A percentile compares a stretch with the other conserved stretches of the same genome.
Evolutionary conservation across 2,113 vertebrate genomes (phyloP).

Genomic region (Ciconia stormi): DNA sequence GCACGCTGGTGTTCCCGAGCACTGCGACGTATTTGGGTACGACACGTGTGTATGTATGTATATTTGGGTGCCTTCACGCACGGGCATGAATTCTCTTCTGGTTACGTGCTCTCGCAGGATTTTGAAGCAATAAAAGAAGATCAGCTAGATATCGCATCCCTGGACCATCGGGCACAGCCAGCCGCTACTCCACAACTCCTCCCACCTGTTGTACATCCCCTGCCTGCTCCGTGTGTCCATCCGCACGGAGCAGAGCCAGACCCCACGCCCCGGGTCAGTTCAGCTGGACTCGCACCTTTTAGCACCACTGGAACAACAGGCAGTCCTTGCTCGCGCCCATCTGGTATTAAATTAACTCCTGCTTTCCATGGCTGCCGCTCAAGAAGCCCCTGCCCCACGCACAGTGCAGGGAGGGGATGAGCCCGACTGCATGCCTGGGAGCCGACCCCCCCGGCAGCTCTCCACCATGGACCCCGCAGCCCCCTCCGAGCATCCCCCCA

Average conservation of each 20-base stretch:
- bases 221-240: background rate
- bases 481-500: background rate
- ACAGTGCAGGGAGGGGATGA: background rate
- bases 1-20: background rate
- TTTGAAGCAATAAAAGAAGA: background rate
- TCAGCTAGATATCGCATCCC: fast-evolving
- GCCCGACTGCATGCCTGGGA: background rate
- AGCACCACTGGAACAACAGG: background rate
- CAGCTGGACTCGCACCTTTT: background rate
- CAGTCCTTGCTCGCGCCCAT: background rate
- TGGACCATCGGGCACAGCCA: background rate
- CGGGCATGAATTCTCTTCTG: background rate
- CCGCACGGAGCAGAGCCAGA: background rate
- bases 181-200: background rate
- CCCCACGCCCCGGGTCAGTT: background rate
- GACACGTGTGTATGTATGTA: background rate
- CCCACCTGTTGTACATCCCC: background rate
- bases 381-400: background rate
- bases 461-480: fast-evolving
- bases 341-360: background rate
- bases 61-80: background rate
- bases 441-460: fast-evolving
- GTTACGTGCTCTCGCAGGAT: background rate
- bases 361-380: background rate
- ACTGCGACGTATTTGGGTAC: background rate